Percentiles rank a stretch among this genome's conserved stretches.
phyloP scores from a whole-genome alignment of 2,797 vertebrate species.

The Mus minutoides region DNA sequence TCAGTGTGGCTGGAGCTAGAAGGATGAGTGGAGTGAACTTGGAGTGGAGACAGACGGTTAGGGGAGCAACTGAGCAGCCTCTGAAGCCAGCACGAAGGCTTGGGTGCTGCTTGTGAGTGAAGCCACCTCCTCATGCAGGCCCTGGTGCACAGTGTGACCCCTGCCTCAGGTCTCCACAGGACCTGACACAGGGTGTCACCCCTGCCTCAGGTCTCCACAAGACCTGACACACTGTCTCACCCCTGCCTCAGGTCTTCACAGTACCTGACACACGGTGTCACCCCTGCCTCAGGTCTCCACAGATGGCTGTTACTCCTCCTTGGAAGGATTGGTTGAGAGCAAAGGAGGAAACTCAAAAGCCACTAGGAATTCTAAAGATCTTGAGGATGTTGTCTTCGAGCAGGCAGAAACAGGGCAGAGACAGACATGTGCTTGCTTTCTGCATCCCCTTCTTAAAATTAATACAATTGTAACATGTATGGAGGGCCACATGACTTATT shows the following conservation, averaged over 20 bases:
- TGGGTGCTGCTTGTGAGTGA: not conserved
- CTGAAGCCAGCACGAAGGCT: not conserved
- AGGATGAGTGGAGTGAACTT: not conserved
- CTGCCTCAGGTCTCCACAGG: not conserved
- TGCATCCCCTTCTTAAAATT: not conserved
- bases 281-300: not conserved
- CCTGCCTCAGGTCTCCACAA: not conserved
- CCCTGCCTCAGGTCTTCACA: too few relatives aligned
- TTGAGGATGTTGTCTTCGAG: not conserved
- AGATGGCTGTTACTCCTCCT: not conserved
- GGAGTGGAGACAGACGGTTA: not conserved
- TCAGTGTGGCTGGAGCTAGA: not conserved
- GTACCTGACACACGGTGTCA: too few relatives aligned
- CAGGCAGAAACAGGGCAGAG: not conserved
- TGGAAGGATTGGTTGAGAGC: not conserved
- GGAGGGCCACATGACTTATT: too few relatives aligned
- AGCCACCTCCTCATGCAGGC: too few relatives aligned
- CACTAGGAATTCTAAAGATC: not conserved
- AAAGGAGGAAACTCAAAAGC: not conserved
- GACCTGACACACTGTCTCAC: too few relatives aligned
- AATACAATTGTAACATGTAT: not conserved
- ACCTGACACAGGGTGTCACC: too few relatives aligned
- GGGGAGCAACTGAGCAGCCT: not conserved
- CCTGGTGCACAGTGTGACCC: not conserved
- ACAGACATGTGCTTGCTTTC: not conserved